A percentile compares a stretch with the other conserved stretches of the same genome.
Evolutionary conservation across 2,888 invertebrate species (phyloP).

Genomic region (Rutpela maculata): DNA sequence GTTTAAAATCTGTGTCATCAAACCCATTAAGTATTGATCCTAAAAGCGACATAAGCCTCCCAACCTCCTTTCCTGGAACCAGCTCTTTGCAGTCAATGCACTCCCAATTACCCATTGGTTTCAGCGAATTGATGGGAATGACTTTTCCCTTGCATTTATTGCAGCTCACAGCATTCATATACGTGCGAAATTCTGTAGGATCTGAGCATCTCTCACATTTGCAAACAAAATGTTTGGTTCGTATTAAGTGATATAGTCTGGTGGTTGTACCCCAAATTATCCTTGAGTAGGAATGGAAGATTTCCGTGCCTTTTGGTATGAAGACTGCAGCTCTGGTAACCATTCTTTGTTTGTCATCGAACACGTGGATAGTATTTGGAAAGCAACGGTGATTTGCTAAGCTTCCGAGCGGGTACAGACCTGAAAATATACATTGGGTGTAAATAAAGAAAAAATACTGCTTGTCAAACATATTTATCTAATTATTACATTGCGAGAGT

Average conservation of each 20-base stretch:
- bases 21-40: conserved; percentile 77
- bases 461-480: neutral
- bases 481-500: too few relatives aligned
- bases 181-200: conserved; percentile 79
- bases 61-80: conserved; percentile 75
- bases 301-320: conserved; percentile 79
- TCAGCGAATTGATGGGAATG: conserved; percentile 77
- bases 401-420: conserved; percentile 81
- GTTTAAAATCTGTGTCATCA: conserved; percentile 75
- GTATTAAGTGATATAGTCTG: conserved; percentile 78
- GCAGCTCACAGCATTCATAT: conserved; percentile 67
- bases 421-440: conserved; percentile 66
- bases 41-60: conserved; percentile 75
- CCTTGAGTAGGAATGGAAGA: conserved; percentile 81
- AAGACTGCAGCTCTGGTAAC: conserved; percentile 78
- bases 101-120: conserved; percentile 76
- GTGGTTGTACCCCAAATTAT: conserved; percentile 82
- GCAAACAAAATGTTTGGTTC: conserved; percentile 83
- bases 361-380: conserved; percentile 81
- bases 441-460: neutral
- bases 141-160: conserved; percentile 76
- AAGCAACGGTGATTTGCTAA: conserved; percentile 83
- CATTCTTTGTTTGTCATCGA: conserved; percentile 78
- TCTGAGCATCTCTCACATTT: conserved; percentile 81
- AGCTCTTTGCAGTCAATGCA: conserved; percentile 76